Conservation (phyloP, 2,888 invertebrate genomes). For the Caenorhabditis uteleia region DNA sequence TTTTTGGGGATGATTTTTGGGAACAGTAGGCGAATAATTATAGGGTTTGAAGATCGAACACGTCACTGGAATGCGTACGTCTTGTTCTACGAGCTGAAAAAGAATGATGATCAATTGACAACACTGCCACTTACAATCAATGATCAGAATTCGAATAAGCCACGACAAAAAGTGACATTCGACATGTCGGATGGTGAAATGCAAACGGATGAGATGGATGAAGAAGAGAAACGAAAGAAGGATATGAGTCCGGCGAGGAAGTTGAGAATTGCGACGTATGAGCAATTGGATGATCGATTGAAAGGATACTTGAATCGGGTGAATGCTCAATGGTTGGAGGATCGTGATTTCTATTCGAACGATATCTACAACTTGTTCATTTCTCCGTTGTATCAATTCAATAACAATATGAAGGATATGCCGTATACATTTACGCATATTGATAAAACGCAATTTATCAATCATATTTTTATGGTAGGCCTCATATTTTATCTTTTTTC, state of each 20-base stretch:
- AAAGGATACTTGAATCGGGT: constrained; percentile 25
- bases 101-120: constrained; percentile 3
- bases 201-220: constrained; percentile 16
- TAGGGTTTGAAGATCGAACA: constrained; percentile 71
- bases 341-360: constrained; percentile 32
- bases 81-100: constrained; percentile 71
- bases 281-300: constrained; percentile 11
- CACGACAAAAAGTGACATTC: constrained; percentile 27
- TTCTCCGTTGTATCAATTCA: constrained; percentile 24
- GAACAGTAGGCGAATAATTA: constrained; percentile 6
- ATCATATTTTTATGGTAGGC: neutral
- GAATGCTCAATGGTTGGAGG: constrained; percentile 22
- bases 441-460: constrained; percentile 8
- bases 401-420: constrained; percentile 15
- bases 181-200: constrained; percentile 19
- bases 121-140: neutral
- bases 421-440: constrained; percentile 17
- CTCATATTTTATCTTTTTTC: no score
- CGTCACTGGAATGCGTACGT: constrained; percentile 75
- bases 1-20: neutral
- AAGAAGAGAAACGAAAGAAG: neutral
- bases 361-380: no score
- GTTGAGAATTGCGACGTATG: constrained; percentile 22
- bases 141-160: neutral
- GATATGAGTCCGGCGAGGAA: constrained; percentile 17